Base-by-base conservation (phyloP, 2,113 vertebrate genomes). In the Oncorhynchus gorbuscha region DNA sequence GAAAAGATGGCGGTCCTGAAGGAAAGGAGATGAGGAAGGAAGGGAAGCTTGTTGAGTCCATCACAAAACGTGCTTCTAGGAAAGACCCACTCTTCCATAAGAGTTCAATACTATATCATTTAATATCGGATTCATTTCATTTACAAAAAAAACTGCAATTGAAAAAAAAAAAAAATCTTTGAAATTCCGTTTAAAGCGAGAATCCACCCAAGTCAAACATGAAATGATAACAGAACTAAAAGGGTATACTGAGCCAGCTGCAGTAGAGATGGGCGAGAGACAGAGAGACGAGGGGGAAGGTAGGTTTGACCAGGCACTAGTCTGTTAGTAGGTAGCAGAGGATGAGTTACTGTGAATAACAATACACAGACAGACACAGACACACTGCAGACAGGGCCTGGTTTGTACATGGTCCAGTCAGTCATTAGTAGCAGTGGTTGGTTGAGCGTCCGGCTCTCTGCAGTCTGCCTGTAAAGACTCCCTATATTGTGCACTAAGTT, bases 251-350 rank as follows among this genome's bases (percentile, higher is more conserved):
- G 20, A n/a, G 32, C 30, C 32, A n/a, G 39, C 66, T 8, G 66
- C 30, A 70, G 67, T 32, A 26, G n/a, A n/a, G 8, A 24, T 49
- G 32, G 22, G 14, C 26, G 14, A 66, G 14, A 28, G 22, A 14
- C 14, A 66, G 64, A 64, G 61, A 64, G n/a, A 12, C 61, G n/a
- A 12, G 61, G n/a, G 8, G n/a, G 14, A 26, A 26, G 26, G 26
- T 26, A 26, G 26, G 26, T 26, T 26, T 61, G 3, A 20, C 58
- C 58, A 61, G 59, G 22, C 18, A 35, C n/a, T 59, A 18, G 55
- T 61, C 28, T 20, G 55, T 39, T 73, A 45, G 20, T 64, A 45
- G 24, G 66, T 55, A 76, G 80, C 85, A 66, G 67, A 58, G 62
- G 58, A 79, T 75, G 74, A 71, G 49, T 30, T 76, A 76, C 39